Evolutionary conservation across 2,797 vertebrate genomes (phyloP).

Genomic region (Myoxocephalus aenaeus): DNA sequence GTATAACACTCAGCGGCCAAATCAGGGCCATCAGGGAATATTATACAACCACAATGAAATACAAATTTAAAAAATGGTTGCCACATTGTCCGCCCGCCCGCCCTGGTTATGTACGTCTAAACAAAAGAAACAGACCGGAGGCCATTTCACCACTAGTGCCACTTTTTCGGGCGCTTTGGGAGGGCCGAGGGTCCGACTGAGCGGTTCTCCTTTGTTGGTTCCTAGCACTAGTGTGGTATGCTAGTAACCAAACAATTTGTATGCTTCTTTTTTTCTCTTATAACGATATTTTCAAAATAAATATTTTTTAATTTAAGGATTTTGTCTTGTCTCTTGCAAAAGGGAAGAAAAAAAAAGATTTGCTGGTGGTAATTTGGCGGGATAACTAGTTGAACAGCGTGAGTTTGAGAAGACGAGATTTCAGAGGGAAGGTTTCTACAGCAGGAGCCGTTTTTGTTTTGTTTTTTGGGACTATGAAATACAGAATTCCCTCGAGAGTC

Average conservation of each 20-base stretch:
- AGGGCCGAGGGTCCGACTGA: constrained; percentile 65
- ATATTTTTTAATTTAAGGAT: constrained; percentile 86
- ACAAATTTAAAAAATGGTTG: no score
- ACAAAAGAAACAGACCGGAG: constrained; percentile 49
- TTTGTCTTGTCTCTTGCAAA: constrained; percentile 75
- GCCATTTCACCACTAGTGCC: constrained; percentile 79
- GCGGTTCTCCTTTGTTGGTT: constrained; percentile 76
- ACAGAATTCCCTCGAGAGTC: constrained; percentile 6
- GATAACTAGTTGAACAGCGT: no score
- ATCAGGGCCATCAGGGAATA: no score
- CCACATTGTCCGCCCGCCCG: constrained; percentile 51
- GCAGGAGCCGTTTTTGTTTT: not conserved
- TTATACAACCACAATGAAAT: no score
- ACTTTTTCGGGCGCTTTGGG: constrained; percentile 64
- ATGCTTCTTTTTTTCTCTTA: constrained; percentile 80
- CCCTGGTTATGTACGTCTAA: constrained; percentile 37
- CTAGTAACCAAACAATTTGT: constrained; percentile 84
- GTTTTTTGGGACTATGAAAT: not conserved
- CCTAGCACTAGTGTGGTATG: constrained; percentile 80
- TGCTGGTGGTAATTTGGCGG: no score
- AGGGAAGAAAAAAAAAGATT: not conserved
- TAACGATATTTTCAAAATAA: constrained; percentile 85
- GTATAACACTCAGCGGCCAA: no score
- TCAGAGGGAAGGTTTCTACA: not conserved
- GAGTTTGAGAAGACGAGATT: no score